Base-by-base conservation (phyloP, 2,113 vertebrate species). In the Cryptotis parvus region DNA sequence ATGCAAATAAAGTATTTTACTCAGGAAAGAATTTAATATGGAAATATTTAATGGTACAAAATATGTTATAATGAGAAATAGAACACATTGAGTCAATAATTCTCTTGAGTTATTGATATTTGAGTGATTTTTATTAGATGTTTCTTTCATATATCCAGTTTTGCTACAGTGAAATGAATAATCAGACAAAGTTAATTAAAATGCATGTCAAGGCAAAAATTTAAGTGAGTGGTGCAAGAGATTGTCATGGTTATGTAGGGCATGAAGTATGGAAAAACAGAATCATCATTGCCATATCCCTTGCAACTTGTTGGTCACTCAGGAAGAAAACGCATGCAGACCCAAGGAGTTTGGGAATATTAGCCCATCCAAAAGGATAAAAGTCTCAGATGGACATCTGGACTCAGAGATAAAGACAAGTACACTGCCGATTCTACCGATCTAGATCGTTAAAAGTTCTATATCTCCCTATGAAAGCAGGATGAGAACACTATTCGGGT, bases 71-170 rank as follows among this genome's bases (percentile, higher is more conserved):
- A 49, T 49, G 45, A 49, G 45, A 49, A 49, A 49, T n/a, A 49
- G 68, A 8, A 49, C n/a, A 26, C 35, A 58, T 35, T 63, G 41
- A 41, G 18, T 55, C 78, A 55, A 65, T 45, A 35, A 43, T 79
- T 73, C 73, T 77, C 29, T 78, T 77, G n/a, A 20, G 55, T 12
- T 55, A 55, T 61, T 87, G 31, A 91, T 31, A 83, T 83, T 37
- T 55, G 9, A 63, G 55, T 69, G 22, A 61, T 33, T 87, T 83
- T 70, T 65, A 24, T 88, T 49, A 49, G 10, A 33, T 74, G 83
- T 73, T 84, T 77, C 73, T 87, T 77, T 58, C n/a, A 49, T 65
- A n/a, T 55, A 90, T 87, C 49, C 75, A 58, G 10, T 65, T 81
- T 82, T 89, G 10, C 76, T 83, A n/a, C 22, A 52, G 24, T 74